Evolutionary conservation across 37 sponge, comb jelly and placozoan genomes (phyloP).

Genomic region (Diacarnus erythraeanus): DNA sequence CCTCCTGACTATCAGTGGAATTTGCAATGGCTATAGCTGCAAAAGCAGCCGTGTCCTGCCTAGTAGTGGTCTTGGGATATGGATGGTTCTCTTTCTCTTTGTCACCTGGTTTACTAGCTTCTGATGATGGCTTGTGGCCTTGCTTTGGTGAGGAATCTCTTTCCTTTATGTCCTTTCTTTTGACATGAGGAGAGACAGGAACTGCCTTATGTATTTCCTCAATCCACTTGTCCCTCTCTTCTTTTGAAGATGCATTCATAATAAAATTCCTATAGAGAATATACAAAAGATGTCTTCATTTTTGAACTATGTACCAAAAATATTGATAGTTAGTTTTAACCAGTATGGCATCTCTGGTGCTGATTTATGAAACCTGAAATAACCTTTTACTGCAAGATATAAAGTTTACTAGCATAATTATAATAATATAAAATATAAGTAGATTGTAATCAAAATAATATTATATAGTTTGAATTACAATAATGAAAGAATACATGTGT

Average conservation of each 20-base stretch:
- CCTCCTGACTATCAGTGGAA: background rate
- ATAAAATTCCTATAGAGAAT: slow-evolving; percentile 34
- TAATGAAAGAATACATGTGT: too few relatives aligned
- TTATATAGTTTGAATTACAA: too few relatives aligned
- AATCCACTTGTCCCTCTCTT: slow-evolving; percentile 63
- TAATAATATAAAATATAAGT: too few relatives aligned
- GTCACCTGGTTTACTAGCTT: background rate
- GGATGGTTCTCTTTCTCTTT: background rate
- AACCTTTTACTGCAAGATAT: too few relatives aligned
- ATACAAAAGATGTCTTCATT: background rate
- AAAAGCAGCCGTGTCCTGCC: slow-evolving; percentile 40
- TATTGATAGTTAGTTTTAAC: too few relatives aligned
- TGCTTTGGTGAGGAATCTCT: background rate
- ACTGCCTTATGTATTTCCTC: slow-evolving; percentile 33
- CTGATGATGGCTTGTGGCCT: too few relatives aligned
- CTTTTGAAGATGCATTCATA: slow-evolving; percentile 61
- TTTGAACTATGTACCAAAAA: too few relatives aligned
- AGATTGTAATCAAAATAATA: too few relatives aligned
- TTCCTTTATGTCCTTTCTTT: background rate
- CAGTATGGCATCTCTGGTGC: too few relatives aligned
- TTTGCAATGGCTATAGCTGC: slow-evolving; percentile 22
- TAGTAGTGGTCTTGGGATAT: background rate
- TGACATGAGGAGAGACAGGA: background rate
- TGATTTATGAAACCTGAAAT: too few relatives aligned
- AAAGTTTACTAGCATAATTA: too few relatives aligned